Percentiles rank a stretch among this genome's conserved stretches.
Conservation (phyloP, 2,113 vertebrate genomes). For the Trematocara stigmaticum region DNA sequence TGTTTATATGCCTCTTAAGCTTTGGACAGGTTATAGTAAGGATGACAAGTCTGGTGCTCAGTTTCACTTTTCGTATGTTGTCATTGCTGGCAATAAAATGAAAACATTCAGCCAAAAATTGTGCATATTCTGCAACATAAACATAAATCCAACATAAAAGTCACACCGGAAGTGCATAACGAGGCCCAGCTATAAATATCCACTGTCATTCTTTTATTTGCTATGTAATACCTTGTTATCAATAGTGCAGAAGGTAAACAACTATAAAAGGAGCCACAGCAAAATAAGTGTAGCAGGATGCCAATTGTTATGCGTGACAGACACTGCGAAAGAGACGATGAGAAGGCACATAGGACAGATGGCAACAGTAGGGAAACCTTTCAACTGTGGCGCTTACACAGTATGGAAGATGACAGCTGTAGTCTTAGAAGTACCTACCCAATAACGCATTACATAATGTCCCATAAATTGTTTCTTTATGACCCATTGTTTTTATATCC, state of each 20-base stretch:
- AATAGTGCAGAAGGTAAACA: not conserved
- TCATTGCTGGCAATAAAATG: not conserved
- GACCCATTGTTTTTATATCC: not conserved
- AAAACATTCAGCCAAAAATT: not conserved
- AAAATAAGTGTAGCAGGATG: not conserved
- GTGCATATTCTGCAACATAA: not conserved
- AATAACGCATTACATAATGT: not conserved
- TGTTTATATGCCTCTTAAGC: conserved; percentile 18
- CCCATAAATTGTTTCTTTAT: not conserved
- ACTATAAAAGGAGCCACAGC: not conserved
- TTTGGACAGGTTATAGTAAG: conserved; percentile 6
- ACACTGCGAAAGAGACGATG: not conserved
- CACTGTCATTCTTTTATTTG: not conserved
- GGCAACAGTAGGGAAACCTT: not conserved
- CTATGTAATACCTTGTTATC: not conserved
- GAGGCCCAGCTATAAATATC: not conserved
- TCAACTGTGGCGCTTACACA: not conserved
- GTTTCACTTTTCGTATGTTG: not conserved
- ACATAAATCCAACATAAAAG: not conserved
- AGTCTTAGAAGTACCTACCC: not conserved
- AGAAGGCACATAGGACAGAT: not conserved
- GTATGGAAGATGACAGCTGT: not conserved
- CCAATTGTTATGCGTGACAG: not conserved
- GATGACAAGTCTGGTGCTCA: not conserved
- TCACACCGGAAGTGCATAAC: not conserved